Conservation (phyloP, 64 coral and sea anemone species). For the Astreopora myriophthalma region DNA sequence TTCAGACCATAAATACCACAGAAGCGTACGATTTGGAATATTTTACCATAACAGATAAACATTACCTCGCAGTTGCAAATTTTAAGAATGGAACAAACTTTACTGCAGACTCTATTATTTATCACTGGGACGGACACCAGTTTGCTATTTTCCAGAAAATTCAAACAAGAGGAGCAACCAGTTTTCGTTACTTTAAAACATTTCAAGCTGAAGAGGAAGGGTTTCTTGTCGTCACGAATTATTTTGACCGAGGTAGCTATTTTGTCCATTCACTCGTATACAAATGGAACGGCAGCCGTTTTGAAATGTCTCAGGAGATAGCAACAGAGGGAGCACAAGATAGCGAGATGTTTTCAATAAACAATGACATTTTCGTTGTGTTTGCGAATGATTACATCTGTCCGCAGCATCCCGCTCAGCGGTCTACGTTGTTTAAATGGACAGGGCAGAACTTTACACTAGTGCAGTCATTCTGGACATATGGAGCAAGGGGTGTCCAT, state of each 20-base stretch:
- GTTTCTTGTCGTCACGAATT: neutral
- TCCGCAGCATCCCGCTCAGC: no score
- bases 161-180: neutral
- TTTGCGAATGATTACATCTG: neutral
- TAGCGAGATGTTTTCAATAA: neutral
- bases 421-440: neutral
- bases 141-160: conserved; percentile 18
- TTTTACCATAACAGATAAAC: neutral
- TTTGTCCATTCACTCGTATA: neutral
- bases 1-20: neutral
- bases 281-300: neutral
- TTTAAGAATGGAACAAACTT: neutral
- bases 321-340: neutral
- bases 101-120: neutral
- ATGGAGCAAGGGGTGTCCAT: conserved; percentile 19
- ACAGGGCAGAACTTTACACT: neutral
- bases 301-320: neutral
- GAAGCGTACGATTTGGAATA: neutral
- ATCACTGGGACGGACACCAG: neutral
- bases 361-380: neutral
- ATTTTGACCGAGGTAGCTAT: no score
- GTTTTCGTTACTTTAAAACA: neutral
- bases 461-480: conserved; percentile 13
- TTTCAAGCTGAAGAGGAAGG: neutral
- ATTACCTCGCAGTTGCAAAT: conserved; percentile 11